Base-by-base conservation (phyloP, 2,888 invertebrate genomes). In the Drosophila maculinotata region DNA sequence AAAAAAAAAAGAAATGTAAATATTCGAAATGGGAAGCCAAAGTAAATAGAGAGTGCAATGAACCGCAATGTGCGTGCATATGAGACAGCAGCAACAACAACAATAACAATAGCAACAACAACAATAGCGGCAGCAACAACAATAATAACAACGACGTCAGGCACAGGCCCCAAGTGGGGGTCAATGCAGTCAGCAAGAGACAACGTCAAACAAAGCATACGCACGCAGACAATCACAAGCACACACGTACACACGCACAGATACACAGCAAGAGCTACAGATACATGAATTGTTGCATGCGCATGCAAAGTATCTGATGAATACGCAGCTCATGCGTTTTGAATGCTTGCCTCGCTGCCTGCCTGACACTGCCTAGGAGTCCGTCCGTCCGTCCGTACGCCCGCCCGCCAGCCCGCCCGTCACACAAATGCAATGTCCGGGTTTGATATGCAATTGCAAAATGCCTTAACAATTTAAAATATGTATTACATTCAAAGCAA, bases 21-120 rank as follows among this genome's bases (percentile, higher is more conserved):
- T 83, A 52, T 52, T 78, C 60, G 64, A 63, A 56, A 72, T 76
- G 77, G 57, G 75, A 72, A 79, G 76, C 72, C 51, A 71, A 76
- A 71, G 83, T 81, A 87, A 87, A 85, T 83, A 87, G 77, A 74
- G 71, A 85, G 85, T 89, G 76, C 89, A 89, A 74, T 87, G 89
- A 89, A 88, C 89, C 81, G 76, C 58, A 66, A 58, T 77, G 69
- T 77, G 80, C 78, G 87, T 87, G 76, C 39, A 39, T 41, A 58
- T 67, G 82, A 62, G 78, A 66, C 52, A 39, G 35, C 56, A 58
- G 41, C 68, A 59, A 59, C 56, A 63, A 6, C 41, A 62, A 8
- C 39, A 39, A 14, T 31, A 58, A 38, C 31, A 68, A 15, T 56
- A 33, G 30, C 45, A 47, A 10, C 52, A 20, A 31, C 28, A 47